These are phyloP conservation scores for Arenaria interpres DNA, from an alignment of 2,113 vertebrate genomes.

Conservation along the genomic window DNA sequence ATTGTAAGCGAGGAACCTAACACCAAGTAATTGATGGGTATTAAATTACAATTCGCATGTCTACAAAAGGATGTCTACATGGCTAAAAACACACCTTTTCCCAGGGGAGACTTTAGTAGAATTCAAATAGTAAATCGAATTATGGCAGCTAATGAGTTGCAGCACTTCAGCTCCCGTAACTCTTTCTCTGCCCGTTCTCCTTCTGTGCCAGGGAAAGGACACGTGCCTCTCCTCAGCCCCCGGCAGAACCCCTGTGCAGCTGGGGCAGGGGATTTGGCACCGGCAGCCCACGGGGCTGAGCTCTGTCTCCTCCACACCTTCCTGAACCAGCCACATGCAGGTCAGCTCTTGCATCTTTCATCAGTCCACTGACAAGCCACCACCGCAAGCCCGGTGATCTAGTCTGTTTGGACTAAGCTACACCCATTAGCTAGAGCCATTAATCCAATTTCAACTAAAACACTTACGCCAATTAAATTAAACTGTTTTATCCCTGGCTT, in stretches of 20 bases:
- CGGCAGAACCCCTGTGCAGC: background rate
- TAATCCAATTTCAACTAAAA: background rate
- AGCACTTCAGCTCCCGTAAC: background rate
- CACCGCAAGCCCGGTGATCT: background rate
- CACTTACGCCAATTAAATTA: background rate
- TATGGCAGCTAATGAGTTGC: conserved; percentile 30
- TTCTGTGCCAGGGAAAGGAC: background rate
- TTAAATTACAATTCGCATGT: background rate
- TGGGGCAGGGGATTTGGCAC: background rate
- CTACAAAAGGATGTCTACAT: background rate
- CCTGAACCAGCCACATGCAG: background rate
- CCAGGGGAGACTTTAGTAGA: background rate
- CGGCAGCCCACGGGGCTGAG: fast-evolving
- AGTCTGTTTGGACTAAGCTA: background rate
- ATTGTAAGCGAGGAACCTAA: background rate
- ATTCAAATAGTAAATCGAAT: conserved; percentile 6
- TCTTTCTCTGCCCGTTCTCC: background rate
- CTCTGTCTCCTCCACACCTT: background rate
- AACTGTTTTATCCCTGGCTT: background rate
- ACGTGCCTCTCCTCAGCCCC: background rate
- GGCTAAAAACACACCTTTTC: conserved; percentile 20
- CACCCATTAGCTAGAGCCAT: background rate
- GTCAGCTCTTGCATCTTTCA: background rate
- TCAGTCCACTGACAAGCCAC: background rate
- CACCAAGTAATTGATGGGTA: background rate